These are phyloP conservation scores for Lagorchestes hirsutus DNA, from an alignment of 2,797 vertebrate genomes.

Conservation along the genomic window DNA sequence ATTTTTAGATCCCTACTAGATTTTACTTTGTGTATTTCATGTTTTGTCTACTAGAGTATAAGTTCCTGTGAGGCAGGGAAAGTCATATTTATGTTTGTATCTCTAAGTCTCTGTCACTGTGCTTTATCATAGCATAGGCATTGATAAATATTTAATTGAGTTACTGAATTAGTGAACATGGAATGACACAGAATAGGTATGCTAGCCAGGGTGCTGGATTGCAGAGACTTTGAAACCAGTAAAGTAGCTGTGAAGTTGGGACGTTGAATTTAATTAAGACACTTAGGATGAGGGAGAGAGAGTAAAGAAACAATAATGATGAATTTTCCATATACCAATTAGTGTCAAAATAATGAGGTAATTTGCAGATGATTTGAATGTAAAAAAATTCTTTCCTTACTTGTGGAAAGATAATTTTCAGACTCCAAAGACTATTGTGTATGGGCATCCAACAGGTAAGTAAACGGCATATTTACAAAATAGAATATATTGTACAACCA, in stretches of 20 bases:
- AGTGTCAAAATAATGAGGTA: not conserved
- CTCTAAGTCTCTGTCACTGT: not conserved
- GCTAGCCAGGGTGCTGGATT: not conserved
- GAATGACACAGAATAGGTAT: not conserved
- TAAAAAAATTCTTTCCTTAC: not conserved
- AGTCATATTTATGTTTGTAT: not conserved
- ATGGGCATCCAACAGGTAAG: not conserved
- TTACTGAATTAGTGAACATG: not conserved
- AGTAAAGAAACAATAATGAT: not conserved
- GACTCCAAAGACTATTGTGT: not conserved
- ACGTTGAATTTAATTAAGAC: not conserved
- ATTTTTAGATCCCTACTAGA: not conserved
- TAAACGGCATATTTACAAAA: not conserved
- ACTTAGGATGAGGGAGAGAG: not conserved
- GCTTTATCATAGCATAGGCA: not conserved
- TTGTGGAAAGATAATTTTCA: not conserved
- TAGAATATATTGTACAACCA: not conserved
- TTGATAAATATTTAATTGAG: not conserved
- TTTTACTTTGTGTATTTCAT: not conserved
- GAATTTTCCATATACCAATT: not conserved
- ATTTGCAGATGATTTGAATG: not conserved
- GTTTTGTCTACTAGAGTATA: not conserved
- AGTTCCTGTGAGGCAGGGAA: not conserved
- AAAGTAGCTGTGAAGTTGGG: not conserved
- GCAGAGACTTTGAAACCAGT: not conserved